Evolutionary conservation across 2,888 invertebrate species (phyloP).

Genomic region (Heliconius cydno): DNA sequence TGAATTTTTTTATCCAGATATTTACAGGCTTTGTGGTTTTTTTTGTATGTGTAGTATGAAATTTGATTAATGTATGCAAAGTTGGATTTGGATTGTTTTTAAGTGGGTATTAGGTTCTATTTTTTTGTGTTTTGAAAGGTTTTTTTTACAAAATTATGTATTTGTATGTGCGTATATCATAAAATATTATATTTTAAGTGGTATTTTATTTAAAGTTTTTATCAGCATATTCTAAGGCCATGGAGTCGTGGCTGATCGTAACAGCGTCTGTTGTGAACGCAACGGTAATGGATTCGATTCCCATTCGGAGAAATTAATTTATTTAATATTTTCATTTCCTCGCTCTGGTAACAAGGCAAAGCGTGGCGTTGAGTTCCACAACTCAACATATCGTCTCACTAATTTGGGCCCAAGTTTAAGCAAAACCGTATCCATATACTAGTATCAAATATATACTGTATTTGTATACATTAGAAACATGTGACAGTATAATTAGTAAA

Average conservation of each 20-base stretch:
- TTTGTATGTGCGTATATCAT: background rate
- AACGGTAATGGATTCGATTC: background rate
- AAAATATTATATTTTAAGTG: background rate
- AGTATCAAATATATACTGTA: background rate
- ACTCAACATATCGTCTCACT: background rate
- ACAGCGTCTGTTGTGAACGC: background rate
- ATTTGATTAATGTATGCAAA: slow-evolving; percentile 15
- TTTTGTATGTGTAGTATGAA: background rate
- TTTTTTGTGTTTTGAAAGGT: background rate
- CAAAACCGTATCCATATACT: background rate
- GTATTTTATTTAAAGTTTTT: background rate
- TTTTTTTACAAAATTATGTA: background rate
- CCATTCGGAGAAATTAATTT: background rate
- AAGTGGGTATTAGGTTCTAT: background rate
- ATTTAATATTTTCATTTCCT: background rate
- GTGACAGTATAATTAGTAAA: background rate
- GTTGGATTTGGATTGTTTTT: background rate
- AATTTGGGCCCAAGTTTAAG: background rate
- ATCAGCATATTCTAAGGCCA: background rate
- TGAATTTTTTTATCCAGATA: slow-evolving; percentile 34
- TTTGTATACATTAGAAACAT: background rate
- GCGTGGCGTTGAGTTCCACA: background rate
- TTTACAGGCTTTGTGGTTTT: background rate
- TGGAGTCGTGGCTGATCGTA: accelerated
- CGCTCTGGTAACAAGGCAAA: background rate